Conservation (phyloP, 2,113 vertebrate species). For the Macquaria ambigua region DNA sequence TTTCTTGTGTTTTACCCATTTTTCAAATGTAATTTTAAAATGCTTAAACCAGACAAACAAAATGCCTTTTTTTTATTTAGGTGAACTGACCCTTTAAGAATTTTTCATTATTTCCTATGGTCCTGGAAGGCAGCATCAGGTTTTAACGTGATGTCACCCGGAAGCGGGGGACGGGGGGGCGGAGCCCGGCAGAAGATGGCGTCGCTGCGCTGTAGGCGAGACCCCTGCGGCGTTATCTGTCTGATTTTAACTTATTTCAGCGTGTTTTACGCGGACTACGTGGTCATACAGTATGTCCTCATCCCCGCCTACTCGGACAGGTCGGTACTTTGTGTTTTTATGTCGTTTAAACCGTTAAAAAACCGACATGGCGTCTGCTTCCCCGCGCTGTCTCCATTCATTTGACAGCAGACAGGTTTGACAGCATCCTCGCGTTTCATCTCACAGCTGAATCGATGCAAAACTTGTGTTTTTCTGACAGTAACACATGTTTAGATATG, state of each 20-base stretch:
- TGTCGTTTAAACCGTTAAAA: background rate
- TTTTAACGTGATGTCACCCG: conserved; percentile 77
- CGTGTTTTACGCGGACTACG: conserved; percentile 88
- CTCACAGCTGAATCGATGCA: fast-evolving
- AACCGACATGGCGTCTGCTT: conserved; percentile 33
- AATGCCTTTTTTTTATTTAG: background rate
- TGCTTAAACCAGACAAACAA: background rate
- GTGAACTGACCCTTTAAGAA: conserved; percentile 14
- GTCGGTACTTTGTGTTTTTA: conserved; percentile 61
- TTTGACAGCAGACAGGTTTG: conserved; percentile 41
- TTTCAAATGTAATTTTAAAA: background rate
- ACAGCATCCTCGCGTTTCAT: background rate
- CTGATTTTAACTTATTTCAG: conserved; percentile 87
- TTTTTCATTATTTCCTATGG: background rate
- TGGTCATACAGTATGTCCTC: conserved; percentile 87
- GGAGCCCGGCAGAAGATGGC: conserved; percentile 82
- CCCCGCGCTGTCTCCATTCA: conserved; percentile 57
- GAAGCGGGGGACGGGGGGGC: conserved; percentile 66
- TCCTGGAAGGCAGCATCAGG: background rate
- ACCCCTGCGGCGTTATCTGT: conserved; percentile 85
- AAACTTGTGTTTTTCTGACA: background rate
- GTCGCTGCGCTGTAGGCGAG: conserved; percentile 79
- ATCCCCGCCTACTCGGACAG: conserved; percentile 84
- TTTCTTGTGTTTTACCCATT: no score
- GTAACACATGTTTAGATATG: fast-evolving